Evolutionary conservation across 2,113 vertebrate genomes (phyloP).

Genomic region (Numenius arquata): DNA sequence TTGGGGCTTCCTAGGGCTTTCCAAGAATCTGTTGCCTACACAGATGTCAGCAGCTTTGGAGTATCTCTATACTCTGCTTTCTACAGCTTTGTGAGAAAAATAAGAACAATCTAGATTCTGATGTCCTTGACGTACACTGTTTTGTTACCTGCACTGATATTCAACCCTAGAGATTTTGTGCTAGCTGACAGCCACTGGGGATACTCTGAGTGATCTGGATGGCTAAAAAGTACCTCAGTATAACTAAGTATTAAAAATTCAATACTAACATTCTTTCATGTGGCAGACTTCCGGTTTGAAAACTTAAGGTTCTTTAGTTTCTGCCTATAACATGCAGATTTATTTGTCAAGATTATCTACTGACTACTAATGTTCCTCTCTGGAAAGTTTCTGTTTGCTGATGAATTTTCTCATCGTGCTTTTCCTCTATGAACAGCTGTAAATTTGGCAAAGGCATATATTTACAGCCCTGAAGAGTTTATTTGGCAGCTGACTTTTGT

Average conservation of each 20-base stretch:
- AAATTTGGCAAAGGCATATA: conserved; percentile 1
- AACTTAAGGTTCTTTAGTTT: not conserved
- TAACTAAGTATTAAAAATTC: not conserved
- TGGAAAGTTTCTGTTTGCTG: not conserved
- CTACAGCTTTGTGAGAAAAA: not conserved
- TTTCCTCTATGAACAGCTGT: not conserved
- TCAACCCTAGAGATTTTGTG: not conserved
- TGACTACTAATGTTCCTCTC: not conserved
- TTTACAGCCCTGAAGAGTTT: not conserved
- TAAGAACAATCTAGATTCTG: not conserved
- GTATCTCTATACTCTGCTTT: not conserved
- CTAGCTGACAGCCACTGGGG: not conserved
- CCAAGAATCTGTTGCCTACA: not conserved
- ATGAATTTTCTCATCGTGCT: not conserved
- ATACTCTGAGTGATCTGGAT: not conserved
- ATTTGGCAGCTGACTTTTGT: not conserved
- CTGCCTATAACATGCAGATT: not conserved
- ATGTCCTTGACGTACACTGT: not conserved
- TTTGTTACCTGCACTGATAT: not conserved
- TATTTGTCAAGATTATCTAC: not conserved
- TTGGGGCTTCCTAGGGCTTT: not conserved
- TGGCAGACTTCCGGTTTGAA: not conserved
- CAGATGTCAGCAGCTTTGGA: not conserved
- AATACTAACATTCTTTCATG: not conserved
- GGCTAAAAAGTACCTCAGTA: not conserved